These are phyloP conservation scores for Cyrtodaria siliqua DNA, from an alignment of 2,888 invertebrate genomes.

Conservation along the genomic window DNA sequence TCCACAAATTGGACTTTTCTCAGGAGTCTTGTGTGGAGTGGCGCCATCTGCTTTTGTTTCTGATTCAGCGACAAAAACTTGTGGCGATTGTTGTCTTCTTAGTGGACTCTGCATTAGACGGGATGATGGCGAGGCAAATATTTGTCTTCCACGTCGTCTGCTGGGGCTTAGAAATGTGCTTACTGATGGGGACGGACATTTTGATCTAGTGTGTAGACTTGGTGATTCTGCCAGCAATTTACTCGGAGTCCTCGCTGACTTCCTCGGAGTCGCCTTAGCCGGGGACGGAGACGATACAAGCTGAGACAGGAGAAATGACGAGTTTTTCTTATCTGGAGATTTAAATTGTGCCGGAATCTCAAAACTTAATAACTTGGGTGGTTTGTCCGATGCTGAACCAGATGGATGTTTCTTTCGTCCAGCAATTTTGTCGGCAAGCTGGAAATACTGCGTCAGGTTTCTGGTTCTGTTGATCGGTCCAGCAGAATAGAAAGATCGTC, in stretches of 20 bases:
- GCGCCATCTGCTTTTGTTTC: conserved; percentile 27
- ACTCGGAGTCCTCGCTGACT: conserved; percentile 43
- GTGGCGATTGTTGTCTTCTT: conserved; percentile 47
- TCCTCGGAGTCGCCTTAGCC: conserved; percentile 56
- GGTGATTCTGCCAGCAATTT: conserved; percentile 64
- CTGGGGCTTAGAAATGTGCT: conserved; percentile 20
- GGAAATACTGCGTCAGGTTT: conserved; percentile 73
- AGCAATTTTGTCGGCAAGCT: conserved; percentile 74
- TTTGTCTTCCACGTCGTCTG: background rate
- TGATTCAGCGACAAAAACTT: conserved; percentile 47
- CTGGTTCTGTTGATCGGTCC: conserved; percentile 71
- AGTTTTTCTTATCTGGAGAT: conserved; percentile 70
- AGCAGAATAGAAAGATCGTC: conserved; percentile 78
- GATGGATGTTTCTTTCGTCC: conserved; percentile 55
- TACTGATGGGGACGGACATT: conserved; percentile 25
- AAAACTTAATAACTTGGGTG: conserved; percentile 53
- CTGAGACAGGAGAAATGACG: conserved; percentile 75
- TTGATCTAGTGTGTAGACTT: conserved; percentile 59
- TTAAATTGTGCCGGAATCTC: conserved; percentile 50
- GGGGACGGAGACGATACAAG: conserved; percentile 74
- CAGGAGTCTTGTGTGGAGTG: conserved; percentile 46
- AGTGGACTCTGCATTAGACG: conserved; percentile 39
- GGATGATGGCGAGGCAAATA: conserved; percentile 4
- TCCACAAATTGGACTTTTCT: conserved; percentile 52
- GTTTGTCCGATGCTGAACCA: conserved; percentile 29